Conservation (phyloP, 2,888 invertebrate species). For the Drosophila formosana region DNA sequence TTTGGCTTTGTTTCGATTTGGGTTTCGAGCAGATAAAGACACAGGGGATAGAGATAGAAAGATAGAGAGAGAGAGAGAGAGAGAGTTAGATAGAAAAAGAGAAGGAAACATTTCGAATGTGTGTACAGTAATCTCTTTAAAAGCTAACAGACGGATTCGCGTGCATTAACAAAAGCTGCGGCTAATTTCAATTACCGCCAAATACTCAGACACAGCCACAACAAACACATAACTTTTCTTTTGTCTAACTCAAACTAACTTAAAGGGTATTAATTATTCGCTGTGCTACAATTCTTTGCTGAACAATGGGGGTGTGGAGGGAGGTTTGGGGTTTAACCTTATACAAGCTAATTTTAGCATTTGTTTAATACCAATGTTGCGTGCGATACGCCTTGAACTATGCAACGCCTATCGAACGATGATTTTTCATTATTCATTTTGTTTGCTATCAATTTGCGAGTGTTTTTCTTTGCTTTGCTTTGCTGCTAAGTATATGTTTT, state of each 20-base stretch:
- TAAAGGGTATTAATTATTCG: conserved; percentile 13
- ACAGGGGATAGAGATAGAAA: conserved; percentile 18
- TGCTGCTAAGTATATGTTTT: conserved; percentile 58
- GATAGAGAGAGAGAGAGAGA: too few relatives aligned
- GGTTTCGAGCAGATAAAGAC: conserved; percentile 11
- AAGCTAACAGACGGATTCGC: conserved; percentile 74
- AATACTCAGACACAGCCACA: conserved; percentile 40
- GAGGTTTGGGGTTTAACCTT: conserved; percentile 31
- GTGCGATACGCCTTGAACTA: conserved; percentile 66
- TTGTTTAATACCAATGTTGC: conserved; percentile 59
- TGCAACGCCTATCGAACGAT: conserved; percentile 53
- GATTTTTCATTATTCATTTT: conserved; percentile 34
- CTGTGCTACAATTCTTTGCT: conserved; percentile 28
- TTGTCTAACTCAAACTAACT: conserved; percentile 27
- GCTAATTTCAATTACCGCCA: conserved; percentile 40
- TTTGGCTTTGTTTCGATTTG: conserved; percentile 19
- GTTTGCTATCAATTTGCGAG: conserved; percentile 46
- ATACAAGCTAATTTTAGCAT: conserved; percentile 61
- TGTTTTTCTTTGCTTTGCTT: conserved; percentile 58
- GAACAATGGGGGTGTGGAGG: background rate
- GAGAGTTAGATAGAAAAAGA: conserved; percentile 2
- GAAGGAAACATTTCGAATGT: conserved; percentile 41
- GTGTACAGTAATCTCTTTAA: conserved; percentile 62
- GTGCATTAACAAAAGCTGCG: conserved; percentile 65
- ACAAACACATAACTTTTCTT: conserved; percentile 32